Evolutionary conservation across 64 coral and sea anemone genomes (phyloP), one percentile per base, ranked within the genome.

Genomic region (Pocillopora damicornis): DNA sequence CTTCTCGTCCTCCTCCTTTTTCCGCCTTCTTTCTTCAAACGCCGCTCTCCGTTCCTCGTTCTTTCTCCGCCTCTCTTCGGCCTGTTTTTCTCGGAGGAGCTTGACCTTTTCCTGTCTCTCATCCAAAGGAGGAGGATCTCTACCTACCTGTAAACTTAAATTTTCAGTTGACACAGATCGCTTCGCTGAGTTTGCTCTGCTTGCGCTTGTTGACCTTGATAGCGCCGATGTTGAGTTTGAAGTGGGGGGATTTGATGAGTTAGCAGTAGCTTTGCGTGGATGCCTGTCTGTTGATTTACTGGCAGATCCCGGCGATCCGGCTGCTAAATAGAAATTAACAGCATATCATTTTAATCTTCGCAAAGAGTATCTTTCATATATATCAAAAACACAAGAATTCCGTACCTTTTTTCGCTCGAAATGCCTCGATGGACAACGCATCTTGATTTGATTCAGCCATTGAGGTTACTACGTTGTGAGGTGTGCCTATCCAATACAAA

Each of bases 331-430:
- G 2, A 36, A 13, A 76, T 72, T 35, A 82, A 73, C 69, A 87
- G 18, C 12, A 59, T 30, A 80, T 60, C 37, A 58, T 9, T 20
- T 75, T 58, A 42, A 63, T 36, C 30, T 61, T 61, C 9, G 58
- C 73, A 8, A 17, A 25, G 25, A 63, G 75, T 64, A 16, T 35
- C 61, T 82, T 75, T 66, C 20, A 71, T 67, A 4, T 77, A 35
- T n/a, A 76, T 16, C 67, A 35, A 26, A 1, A 36, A 63, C 7
- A 78, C 13, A 45, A 89, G 22, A 35, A 36, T 78, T 61, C 59
- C 17, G 71, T 93, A 97, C 94, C 91, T 89, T 90, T 92, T 83
- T 97, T 97, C 58, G 91, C 88, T 66, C 88, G 87, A 78, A 88
- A 93, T 60, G 76, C 87, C 60, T 93, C 88, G 60, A 90, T 63